These are phyloP conservation scores for Polydrusus pterygomalis DNA, from an alignment of 2,888 invertebrate genomes.

Conservation along the genomic window DNA sequence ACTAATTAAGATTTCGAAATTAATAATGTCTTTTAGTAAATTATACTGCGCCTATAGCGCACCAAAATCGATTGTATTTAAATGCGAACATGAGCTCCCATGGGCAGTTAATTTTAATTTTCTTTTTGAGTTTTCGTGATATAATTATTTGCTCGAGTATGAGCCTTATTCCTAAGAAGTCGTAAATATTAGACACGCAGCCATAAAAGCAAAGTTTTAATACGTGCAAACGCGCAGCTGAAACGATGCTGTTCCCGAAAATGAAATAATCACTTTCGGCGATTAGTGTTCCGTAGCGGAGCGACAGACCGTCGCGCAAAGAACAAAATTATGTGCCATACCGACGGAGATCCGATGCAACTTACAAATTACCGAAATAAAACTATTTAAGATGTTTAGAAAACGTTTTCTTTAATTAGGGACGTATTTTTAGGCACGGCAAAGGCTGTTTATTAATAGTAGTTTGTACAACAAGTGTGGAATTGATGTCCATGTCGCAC, in stretches of 20 bases:
- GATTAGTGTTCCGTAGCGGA: conserved; percentile 37
- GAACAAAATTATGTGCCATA: conserved; percentile 29
- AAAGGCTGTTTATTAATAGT: neutral
- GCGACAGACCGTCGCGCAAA: conserved; percentile 34
- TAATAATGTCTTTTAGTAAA: conserved; percentile 14
- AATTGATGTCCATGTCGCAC: too few species aligned
- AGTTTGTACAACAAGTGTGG: too few species aligned
- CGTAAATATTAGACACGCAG: conserved; percentile 53
- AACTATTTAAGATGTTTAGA: neutral
- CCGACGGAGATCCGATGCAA: conserved; percentile 22
- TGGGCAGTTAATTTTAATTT: conserved; percentile 15
- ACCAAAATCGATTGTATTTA: conserved; percentile 8
- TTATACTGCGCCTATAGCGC: conserved; percentile 4
- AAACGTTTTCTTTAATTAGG: conserved; percentile 25
- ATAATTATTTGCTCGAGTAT: conserved; percentile 43
- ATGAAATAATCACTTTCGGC: conserved; percentile 49
- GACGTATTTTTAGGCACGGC: conserved; percentile 12
- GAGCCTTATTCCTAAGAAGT: conserved; percentile 50
- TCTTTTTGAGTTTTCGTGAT: conserved; percentile 21
- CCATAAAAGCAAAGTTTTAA: conserved; percentile 46
- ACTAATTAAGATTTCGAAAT: conserved; percentile 12
- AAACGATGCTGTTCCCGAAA: conserved; percentile 49
- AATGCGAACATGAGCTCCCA: conserved; percentile 11
- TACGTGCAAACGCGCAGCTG: conserved; percentile 45
- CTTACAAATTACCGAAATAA: conserved; percentile 29